Evolutionary conservation across 2,113 vertebrate genomes (phyloP).

Genomic region (Chinchilla lanigera): DNA sequence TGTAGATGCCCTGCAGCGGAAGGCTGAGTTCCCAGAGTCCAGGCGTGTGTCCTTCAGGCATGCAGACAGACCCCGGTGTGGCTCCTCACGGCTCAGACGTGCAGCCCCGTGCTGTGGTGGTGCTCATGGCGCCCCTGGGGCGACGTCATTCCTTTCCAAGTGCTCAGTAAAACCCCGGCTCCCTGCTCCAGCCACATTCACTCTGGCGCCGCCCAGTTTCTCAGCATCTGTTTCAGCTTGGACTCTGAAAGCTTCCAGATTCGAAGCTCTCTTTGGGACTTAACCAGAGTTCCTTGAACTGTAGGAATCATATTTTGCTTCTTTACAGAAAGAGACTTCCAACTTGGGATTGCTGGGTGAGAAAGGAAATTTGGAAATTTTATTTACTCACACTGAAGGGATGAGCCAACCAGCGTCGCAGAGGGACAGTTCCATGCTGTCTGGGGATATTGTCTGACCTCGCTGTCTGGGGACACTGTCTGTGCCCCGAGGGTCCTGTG

Average conservation of each 20-base stretch:
- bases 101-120: neutral
- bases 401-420: neutral
- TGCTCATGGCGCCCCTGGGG: neutral
- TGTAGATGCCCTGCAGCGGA: neutral
- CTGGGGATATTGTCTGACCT: too few relatives aligned
- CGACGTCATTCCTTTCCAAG: neutral
- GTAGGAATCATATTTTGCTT: constrained; percentile 32
- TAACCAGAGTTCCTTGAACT: neutral
- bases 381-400: neutral
- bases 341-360: neutral
- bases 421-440: neutral
- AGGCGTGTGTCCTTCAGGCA: neutral
- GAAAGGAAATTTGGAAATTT: neutral
- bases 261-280: neutral
- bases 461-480: too few relatives aligned
- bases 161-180: neutral
- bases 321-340: neutral
- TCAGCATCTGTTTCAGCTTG: neutral
- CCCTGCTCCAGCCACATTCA: neutral
- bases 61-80: neutral
- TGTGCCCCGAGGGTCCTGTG: neutral
- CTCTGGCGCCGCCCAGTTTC: neutral
- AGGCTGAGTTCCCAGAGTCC: neutral
- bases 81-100: neutral
- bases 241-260: neutral